Conservation (phyloP, 30 jellyfish, hydroid and myxozoan species). For the Aurelia coerulea region DNA sequence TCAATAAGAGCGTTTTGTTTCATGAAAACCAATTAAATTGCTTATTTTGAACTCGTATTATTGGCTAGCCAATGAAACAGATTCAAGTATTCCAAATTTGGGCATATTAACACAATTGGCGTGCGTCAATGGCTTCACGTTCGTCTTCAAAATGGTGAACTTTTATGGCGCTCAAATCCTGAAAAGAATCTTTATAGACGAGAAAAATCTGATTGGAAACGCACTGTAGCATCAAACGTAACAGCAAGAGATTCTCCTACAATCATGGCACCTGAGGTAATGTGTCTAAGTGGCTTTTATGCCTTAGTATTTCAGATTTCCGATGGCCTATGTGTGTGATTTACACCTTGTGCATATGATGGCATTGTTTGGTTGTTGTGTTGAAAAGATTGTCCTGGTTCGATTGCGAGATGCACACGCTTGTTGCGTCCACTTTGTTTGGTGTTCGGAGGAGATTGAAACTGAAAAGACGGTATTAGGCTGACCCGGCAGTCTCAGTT, state of each 20-base stretch:
- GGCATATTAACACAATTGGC: slow-evolving; percentile 72
- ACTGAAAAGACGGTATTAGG: too few relatives aligned
- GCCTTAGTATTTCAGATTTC: slow-evolving; percentile 9
- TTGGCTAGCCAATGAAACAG: slow-evolving; percentile 21
- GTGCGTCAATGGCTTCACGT: slow-evolving; percentile 75
- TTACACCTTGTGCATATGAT: not conserved
- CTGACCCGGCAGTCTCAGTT: too few relatives aligned
- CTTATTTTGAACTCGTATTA: slow-evolving; percentile 1
- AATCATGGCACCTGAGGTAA: slow-evolving; percentile 80
- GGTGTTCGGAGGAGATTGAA: too few relatives aligned
- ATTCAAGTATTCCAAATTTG: slow-evolving; percentile 34
- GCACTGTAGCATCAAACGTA: not conserved
- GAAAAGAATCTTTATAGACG: slow-evolving; percentile 1
- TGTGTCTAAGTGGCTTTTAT: not conserved
- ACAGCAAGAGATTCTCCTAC: not conserved
- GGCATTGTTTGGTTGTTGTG: not conserved
- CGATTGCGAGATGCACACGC: too few relatives aligned
- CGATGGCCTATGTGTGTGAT: slow-evolving; percentile 48
- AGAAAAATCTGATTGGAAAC: not conserved
- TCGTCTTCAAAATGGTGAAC: slow-evolving; percentile 73
- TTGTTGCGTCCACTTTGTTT: too few relatives aligned
- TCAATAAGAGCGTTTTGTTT: not conserved
- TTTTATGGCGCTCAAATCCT: slow-evolving; percentile 66
- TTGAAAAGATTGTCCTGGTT: not conserved
- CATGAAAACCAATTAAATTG: not conserved